Evolutionary conservation across 1,140 invertebrate species (phyloP), one percentile per base, ranked within the genome.

Genomic region (Pararge aegeria): DNA sequence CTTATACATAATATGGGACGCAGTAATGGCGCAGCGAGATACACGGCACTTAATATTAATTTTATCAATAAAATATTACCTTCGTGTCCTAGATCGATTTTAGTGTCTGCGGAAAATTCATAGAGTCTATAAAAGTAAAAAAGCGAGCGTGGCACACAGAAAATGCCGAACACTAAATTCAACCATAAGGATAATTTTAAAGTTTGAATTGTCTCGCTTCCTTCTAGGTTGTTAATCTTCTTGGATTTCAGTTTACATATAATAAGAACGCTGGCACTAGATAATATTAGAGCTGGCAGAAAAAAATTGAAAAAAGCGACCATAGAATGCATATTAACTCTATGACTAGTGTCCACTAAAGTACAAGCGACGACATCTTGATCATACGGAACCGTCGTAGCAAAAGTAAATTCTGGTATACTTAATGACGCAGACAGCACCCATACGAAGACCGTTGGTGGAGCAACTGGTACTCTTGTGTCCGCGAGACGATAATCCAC

Each of bases 371-470:
- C 58, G 4, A 67, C 57, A 18, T 76, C 70, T 30, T 74, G 60
- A 42, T 84, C 80, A 3, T 69, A 54, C 21, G 74, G 72, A 18
- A 87, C 64, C 7, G 80, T 81, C 2, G 84, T 86, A 5, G 89
- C 80, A 42, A 91, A 69, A 19, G 75, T 73, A 72, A 91, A 92
- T 57, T 92, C 86, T 9, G 92, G 92, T 52, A 93, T 80, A 68
- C 92, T 91, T 9, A 92, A 61, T 2, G 92, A 92, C 7, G 86
- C 71, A 49, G 91, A 84, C 29, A 92, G 62, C 37, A 92, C 83
- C 92, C 92, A 92, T 34, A 92, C 80, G 55, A 92, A 90, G 40
- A 90, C 68, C 20, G 76, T 78, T 0, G 92, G 92, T 54, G 90
- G 78, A 4, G 90, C 69, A 5, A 92, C 84, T 10, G 87, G 81